Evolutionary conservation across 2,797 vertebrate species (phyloP).

Genomic region (Graptemys geographica): DNA sequence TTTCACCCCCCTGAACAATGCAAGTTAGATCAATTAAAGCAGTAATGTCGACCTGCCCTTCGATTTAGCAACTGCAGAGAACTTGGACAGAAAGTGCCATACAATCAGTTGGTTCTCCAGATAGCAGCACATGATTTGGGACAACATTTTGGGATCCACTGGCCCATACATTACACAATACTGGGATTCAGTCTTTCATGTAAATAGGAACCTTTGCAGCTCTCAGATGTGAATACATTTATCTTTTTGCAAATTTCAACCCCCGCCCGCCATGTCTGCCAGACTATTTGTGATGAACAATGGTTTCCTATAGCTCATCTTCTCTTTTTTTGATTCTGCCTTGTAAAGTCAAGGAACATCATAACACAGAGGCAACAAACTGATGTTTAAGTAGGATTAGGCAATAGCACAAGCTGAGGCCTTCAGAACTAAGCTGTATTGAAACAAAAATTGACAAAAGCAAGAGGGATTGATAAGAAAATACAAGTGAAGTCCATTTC

Average conservation of each 20-base stretch:
- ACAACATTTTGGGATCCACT: not conserved
- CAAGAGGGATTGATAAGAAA: not conserved
- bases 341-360: not conserved
- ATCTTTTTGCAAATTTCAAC: not conserved
- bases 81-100: not conserved
- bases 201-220: not conserved
- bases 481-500: not conserved
- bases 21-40: too few relatives aligned
- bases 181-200: not conserved
- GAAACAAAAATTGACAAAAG: not conserved
- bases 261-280: rapidly evolving
- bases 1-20: too few relatives aligned
- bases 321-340: not conserved
- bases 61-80: not conserved
- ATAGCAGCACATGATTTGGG: not conserved
- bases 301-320: not conserved
- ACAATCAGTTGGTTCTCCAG: not conserved
- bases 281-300: not conserved
- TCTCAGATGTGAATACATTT: not conserved
- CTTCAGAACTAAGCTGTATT: not conserved
- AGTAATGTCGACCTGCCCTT: too few relatives aligned
- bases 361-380: not conserved
- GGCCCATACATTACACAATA: not conserved
- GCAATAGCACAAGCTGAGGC: not conserved
- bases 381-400: not conserved